phyloP scores from a whole-genome alignment of 2,888 invertebrate species.

The Drosophila subsilvestris region DNA sequence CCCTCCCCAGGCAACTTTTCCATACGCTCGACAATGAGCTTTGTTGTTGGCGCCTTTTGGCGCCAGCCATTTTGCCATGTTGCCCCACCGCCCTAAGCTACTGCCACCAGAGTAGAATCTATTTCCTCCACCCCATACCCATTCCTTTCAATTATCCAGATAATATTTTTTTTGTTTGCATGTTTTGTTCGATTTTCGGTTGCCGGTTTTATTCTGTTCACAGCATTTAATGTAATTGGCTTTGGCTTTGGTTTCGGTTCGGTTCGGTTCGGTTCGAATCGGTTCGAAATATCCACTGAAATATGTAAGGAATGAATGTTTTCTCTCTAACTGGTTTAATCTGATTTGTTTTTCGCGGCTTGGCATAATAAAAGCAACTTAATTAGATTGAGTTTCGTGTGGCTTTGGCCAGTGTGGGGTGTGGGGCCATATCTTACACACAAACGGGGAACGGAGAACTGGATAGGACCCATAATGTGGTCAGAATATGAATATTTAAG shows the following conservation, averaged over 20 bases:
- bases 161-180: conserved; percentile 58
- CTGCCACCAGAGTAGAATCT: conserved; percentile 15
- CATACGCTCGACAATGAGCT: conserved; percentile 45
- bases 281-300: conserved; percentile 32
- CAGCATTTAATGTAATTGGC: conserved; percentile 79
- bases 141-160: conserved; percentile 53
- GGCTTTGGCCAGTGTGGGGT: not conserved
- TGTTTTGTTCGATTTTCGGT: conserved; percentile 62
- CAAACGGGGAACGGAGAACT: conserved; percentile 7
- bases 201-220: conserved; percentile 36
- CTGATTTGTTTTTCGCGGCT: conserved; percentile 67
- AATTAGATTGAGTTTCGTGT: conserved; percentile 70
- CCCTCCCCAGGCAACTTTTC: conserved; percentile 16
- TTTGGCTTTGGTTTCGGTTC: conserved; percentile 61
- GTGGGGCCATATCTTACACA: conserved; percentile 60
- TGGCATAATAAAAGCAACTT: conserved; percentile 71
- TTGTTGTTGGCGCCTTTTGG: conserved; percentile 63
- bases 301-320: conserved; percentile 47
- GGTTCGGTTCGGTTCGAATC: conserved; percentile 21
- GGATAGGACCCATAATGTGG: conserved; percentile 35
- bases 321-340: conserved; percentile 45
- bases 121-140: conserved; percentile 27
- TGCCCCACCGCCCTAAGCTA: conserved; percentile 3
- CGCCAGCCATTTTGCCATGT: conserved; percentile 64
- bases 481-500: conserved; percentile 43